Evolutionary conservation across 1,140 invertebrate species (phyloP), one percentile per base, ranked within the genome.

Genomic region (Hyposmocoma kahamanoa): DNA sequence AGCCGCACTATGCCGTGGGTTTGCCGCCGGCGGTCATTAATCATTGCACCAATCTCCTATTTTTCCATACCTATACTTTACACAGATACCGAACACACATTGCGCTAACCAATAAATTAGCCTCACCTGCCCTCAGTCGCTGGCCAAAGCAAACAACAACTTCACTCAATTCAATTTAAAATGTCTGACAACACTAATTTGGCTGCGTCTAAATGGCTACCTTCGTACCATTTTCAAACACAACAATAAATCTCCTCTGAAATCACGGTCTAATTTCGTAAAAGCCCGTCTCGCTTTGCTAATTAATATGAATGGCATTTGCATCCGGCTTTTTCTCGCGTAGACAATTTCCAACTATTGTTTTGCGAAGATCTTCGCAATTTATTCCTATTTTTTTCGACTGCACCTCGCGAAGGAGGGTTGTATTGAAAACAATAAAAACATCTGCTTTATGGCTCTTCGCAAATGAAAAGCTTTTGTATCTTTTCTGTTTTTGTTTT

Each of bases 271-370:
- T 85, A 85, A 85, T 85, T 85, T 85, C 79, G 79, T 83, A 83
- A 85, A 83, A 85, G 82, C 79, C 75, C 76, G 70, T 83, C 79
- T 85, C 82, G 79, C 82, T 82, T 81, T 83, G 78, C 79, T 85
- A 85, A 85, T 85, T 85, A 85, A 85, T 85, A 85, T 83, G 82
- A 85, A 85, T 85, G 74, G 79, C 78, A 78, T 85, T 85, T 85
- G 79, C 82, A 85, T 85, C 82, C 78, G 74, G 79, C 76, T 85
- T 85, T 85, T 85, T 85, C 82, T 85, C 79, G 68, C 74, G 72
- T 73, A 76, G 67, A 85, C 79, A 77, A 79, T 83, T 83, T 77
- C 75, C 79, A 85, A 85, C 79, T 85, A 85, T 85, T 85, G 82
- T 85, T 85, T 85, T 77, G 79, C 69, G 72, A 82, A 83, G 75